Percentiles rank a stretch among this genome's conserved stretches.
These are phyloP conservation scores for Dryobotodes eremita DNA, from an alignment of 2,888 invertebrate species.

Conservation along the genomic window DNA sequence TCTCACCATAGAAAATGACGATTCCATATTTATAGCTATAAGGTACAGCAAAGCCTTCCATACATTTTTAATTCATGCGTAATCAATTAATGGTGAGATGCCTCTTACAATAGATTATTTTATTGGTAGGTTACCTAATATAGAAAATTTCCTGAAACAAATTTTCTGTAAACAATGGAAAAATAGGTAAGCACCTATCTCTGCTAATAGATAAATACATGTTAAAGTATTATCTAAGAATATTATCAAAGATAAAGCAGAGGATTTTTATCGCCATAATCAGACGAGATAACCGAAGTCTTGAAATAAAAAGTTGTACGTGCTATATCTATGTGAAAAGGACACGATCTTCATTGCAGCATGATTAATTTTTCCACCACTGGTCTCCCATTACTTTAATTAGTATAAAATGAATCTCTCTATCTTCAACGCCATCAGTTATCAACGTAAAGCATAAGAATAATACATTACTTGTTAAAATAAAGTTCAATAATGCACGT, in stretches of 20 bases:
- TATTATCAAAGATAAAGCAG: constrained; percentile 46
- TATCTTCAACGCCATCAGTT: constrained; percentile 41
- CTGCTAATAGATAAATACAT: constrained; percentile 20
- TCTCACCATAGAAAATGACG: background rate
- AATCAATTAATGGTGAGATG: background rate
- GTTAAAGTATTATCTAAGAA: constrained; percentile 31
- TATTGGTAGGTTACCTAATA: background rate
- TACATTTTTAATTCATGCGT: background rate
- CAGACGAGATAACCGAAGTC: constrained; percentile 51
- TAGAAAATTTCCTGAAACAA: background rate
- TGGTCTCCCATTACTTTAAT: constrained; percentile 41
- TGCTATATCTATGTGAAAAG: constrained; percentile 37
- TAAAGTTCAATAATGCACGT: constrained; percentile 49
- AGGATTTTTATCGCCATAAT: constrained; percentile 53
- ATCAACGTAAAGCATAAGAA: constrained; percentile 6
- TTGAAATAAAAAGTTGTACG: constrained; percentile 51
- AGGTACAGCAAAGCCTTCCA: background rate
- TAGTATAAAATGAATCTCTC: constrained; percentile 64
- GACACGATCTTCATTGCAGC: constrained; percentile 28
- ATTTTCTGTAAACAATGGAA: background rate
- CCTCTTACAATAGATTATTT: background rate
- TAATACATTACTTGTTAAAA: background rate
- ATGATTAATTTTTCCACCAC: constrained; percentile 46
- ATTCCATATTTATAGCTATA: background rate
- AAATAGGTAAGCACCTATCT: background rate